These are phyloP conservation scores for Gari tellinella DNA, from an alignment of 2,888 invertebrate genomes.

Conservation along the genomic window DNA sequence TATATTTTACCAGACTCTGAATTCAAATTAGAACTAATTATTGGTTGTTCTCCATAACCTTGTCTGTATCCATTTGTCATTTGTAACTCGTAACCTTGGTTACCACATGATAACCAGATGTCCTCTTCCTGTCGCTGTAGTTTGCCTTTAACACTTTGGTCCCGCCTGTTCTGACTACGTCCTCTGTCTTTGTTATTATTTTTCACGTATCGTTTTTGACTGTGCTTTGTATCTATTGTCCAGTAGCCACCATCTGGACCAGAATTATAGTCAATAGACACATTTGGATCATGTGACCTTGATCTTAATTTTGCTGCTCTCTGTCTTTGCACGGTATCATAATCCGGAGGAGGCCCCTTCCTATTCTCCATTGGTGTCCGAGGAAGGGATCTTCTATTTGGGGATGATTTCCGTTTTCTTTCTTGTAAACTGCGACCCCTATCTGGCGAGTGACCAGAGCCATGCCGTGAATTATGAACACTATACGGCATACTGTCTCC, in stretches of 20 bases:
- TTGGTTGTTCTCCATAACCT: too few species aligned
- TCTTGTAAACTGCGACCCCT: too few species aligned
- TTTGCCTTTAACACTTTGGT: slow-evolving; percentile 20
- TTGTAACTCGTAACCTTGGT: too few species aligned
- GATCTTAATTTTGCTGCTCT: slow-evolving; percentile 37
- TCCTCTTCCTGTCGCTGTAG: slow-evolving; percentile 7
- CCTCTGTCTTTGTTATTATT: slow-evolving; percentile 12
- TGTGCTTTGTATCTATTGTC: slow-evolving; percentile 25
- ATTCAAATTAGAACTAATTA: too few species aligned
- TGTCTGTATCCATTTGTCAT: too few species aligned
- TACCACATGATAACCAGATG: not conserved
- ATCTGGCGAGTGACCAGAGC: too few species aligned
- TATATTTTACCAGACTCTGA: too few species aligned
- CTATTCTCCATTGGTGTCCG: slow-evolving; percentile 32
- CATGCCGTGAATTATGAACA: too few species aligned
- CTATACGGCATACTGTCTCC: too few species aligned
- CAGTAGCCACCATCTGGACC: slow-evolving; percentile 15
- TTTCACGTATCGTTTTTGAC: slow-evolving; percentile 27
- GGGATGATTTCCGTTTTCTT: slow-evolving; percentile 1
- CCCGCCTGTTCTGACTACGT: slow-evolving; percentile 1
- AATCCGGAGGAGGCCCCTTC: not conserved
- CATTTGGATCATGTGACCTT: slow-evolving; percentile 42
- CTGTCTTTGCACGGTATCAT: not conserved
- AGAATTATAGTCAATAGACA: not conserved
- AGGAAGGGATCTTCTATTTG: slow-evolving; percentile 19